phyloP scores from a whole-genome alignment of 2,888 invertebrate genomes.

The Sturmia bella region DNA sequence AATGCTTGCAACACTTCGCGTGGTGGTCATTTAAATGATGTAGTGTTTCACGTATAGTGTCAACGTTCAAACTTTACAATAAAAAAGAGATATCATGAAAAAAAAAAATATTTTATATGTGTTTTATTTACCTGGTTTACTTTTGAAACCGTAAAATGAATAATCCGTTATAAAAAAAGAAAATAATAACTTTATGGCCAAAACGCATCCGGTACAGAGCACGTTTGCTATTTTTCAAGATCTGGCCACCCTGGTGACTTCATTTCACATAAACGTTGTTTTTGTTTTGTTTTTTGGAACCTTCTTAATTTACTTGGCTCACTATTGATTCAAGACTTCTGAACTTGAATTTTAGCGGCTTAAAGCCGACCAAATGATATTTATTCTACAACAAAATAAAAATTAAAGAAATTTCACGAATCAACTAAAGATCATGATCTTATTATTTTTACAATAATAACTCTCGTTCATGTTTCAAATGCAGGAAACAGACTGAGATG shows the following conservation, averaged over 20 bases:
- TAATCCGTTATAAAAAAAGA: too few species aligned
- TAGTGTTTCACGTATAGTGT: too few species aligned
- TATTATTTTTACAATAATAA: constrained; percentile 45
- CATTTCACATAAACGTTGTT: not conserved
- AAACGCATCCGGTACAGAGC: too few species aligned
- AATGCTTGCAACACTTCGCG: too few species aligned
- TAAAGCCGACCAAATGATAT: not conserved
- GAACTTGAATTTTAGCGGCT: constrained; percentile 61
- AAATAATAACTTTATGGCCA: too few species aligned
- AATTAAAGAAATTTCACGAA: constrained; percentile 72
- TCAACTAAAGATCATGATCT: constrained; percentile 64
- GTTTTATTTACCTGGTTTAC: too few species aligned
- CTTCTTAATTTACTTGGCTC: constrained; percentile 34
- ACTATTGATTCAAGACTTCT: constrained; percentile 69
- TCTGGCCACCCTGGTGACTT: constrained; percentile 16
- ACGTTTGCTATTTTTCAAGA: not conserved
- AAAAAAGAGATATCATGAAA: too few species aligned
- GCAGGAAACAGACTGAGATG: constrained; percentile 42
- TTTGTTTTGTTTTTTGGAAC: not conserved
- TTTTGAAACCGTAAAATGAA: too few species aligned
- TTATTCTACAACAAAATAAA: constrained; percentile 54
- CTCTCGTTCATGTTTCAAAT: constrained; percentile 10
- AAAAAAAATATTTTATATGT: too few species aligned
- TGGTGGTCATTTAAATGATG: too few species aligned
- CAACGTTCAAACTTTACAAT: too few species aligned